phyloP scores from a whole-genome alignment of 2,113 vertebrate genomes.

The Noctilio leporinus region DNA sequence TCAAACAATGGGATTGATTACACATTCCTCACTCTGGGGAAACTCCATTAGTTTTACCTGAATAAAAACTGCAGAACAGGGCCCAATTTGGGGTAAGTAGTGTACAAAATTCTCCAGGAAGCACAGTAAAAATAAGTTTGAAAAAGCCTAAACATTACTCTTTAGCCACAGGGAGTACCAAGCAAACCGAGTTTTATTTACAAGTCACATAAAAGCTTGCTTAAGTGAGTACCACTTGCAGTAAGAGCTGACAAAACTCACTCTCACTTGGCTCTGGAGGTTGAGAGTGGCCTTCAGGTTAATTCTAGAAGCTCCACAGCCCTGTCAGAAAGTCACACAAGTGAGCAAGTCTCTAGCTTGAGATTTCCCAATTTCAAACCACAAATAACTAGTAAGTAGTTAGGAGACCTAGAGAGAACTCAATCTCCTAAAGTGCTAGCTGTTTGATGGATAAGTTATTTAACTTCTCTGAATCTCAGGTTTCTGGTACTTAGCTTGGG shows the following conservation, averaged over 20 bases:
- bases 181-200: constrained; percentile 59
- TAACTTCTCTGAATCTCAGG: not conserved
- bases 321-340: not conserved
- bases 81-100: constrained; percentile 57
- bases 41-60: constrained; percentile 70
- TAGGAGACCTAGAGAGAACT: not conserved
- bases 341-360: not conserved
- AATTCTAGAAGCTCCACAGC: not conserved
- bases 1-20: constrained; percentile 74
- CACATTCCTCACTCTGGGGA: constrained; percentile 63
- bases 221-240: not conserved
- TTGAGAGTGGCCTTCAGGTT: not conserved
- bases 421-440: not conserved
- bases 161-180: constrained; percentile 42
- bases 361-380: not conserved
- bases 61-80: constrained; percentile 63
- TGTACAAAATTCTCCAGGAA: constrained; percentile 50
- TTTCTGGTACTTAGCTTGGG: not conserved
- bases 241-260: not conserved
- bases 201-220: constrained; percentile 25
- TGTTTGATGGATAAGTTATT: not conserved
- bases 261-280: not conserved
- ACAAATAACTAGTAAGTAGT: not conserved
- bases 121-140: constrained; percentile 42
- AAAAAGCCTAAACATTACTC: constrained; percentile 38